Percentiles rank a stretch among this genome's conserved stretches.
phyloP scores from a whole-genome alignment of 1,140 invertebrate species.

The Calycopis cecrops region DNA sequence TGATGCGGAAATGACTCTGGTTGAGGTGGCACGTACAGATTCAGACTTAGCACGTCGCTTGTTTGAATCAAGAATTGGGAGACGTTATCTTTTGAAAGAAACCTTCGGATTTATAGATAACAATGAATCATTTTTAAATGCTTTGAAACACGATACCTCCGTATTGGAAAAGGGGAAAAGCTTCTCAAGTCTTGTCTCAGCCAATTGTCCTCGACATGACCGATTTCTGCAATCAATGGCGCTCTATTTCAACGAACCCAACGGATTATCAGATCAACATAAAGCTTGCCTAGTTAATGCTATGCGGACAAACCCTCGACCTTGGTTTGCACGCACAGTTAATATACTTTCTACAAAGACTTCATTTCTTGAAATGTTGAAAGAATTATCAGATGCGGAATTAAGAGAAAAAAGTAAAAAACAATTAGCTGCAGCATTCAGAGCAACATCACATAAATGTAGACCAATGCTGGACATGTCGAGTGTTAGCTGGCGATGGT shows the following conservation, averaged over 20 bases:
- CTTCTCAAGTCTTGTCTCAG: conserved; percentile 21
- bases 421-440: conserved; percentile 29
- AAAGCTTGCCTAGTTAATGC: conserved; percentile 22
- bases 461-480: conserved; percentile 35
- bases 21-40: conserved; percentile 24
- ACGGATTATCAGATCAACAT: conserved; percentile 36
- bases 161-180: conserved; percentile 24
- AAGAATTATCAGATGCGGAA: background rate
- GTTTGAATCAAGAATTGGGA: conserved; percentile 31
- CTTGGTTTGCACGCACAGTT: conserved; percentile 28
- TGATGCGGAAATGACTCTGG: conserved; percentile 23
- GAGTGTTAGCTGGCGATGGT: conserved; percentile 26
- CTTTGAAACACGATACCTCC: conserved; percentile 31
- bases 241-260: conserved; percentile 41
- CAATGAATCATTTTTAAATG: conserved; percentile 40
- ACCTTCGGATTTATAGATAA: conserved; percentile 32
- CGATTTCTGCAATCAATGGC: conserved; percentile 34
- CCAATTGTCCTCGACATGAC: conserved; percentile 30
- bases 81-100: conserved; percentile 35
- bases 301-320: conserved; percentile 17
- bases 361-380: background rate
- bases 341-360: conserved; percentile 17
- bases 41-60: conserved; percentile 28
- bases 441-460: conserved; percentile 33
- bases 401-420: conserved; percentile 14